Evolutionary conservation across 2,888 invertebrate species (phyloP).

Genomic region (Calliopum simillimum): DNA sequence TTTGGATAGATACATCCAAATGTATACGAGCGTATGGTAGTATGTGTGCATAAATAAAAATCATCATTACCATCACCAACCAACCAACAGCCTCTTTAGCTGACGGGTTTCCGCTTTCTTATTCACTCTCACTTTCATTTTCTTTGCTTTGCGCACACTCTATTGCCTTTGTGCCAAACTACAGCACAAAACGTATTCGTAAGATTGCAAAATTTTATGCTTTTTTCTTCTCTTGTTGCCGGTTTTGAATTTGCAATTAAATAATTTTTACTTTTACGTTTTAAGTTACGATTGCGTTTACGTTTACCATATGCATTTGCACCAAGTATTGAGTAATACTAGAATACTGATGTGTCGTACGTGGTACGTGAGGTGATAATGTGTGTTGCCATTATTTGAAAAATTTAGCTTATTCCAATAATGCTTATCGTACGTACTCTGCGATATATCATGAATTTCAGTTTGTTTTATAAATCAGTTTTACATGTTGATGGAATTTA

Average conservation of each 20-base stretch:
- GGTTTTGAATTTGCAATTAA: slow-evolving; percentile 55
- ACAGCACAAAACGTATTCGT: slow-evolving; percentile 17
- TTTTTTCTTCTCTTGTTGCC: slow-evolving; percentile 31
- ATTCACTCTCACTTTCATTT: slow-evolving; percentile 67
- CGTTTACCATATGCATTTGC: not conserved
- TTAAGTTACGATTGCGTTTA: not conserved
- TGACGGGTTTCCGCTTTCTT: slow-evolving; percentile 61
- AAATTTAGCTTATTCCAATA: too few relatives aligned
- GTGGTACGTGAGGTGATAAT: too few relatives aligned
- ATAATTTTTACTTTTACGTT: slow-evolving; percentile 49
- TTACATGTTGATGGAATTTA: too few relatives aligned
- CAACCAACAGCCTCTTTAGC: not conserved
- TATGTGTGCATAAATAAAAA: not conserved
- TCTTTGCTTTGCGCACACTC: slow-evolving; percentile 35
- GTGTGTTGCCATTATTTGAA: too few relatives aligned
- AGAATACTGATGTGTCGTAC: not conserved
- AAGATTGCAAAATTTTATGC: slow-evolving; percentile 60
- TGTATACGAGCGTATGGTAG: not conserved
- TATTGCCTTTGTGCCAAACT: slow-evolving; percentile 52
- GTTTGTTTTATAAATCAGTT: too few relatives aligned
- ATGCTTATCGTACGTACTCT: too few relatives aligned
- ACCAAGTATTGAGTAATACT: slow-evolving; percentile 4
- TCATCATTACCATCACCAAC: not conserved
- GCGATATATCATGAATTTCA: too few relatives aligned
- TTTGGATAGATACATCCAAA: not conserved